Base-by-base conservation (phyloP, 1,140 invertebrate species). In the Drosophila ambigua region DNA sequence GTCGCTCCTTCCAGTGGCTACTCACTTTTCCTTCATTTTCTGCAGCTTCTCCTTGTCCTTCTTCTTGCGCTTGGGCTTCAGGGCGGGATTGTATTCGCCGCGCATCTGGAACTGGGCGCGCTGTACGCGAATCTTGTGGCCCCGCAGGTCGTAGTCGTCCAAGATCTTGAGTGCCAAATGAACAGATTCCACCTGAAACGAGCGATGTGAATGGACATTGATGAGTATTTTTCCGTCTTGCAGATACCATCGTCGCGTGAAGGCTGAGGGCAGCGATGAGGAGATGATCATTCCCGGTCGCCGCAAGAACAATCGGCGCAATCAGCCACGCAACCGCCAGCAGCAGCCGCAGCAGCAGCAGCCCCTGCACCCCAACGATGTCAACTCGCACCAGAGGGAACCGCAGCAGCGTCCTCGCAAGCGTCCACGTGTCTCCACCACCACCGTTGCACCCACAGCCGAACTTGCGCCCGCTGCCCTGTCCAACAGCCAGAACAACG, bases 101-200 rank as follows among this genome's bases (percentile, higher is more conserved):
- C 99, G 99, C 93, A 98, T 93, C 91, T 98, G 95, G 91, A 99
- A 99, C 83, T 97, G 96, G 0, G 99, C 99, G 77, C 95, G 94
- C 93, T 99, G 97, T 1, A 99, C 98, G 67, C 95, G 95, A 11
- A 98, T 93, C 61, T 95, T 96, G 41, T 97, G 94, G 0, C 95
- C 97, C 83, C 96, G 94, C 23, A 96, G 91, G 72, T 96, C 94
- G 84, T 94, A 96, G 0, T 97, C 98, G 94, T 99, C 99, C 16
- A 99, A 92, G 72, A 99, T 94, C 57, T 98, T 96, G 46, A 99
- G 92, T 1, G 98, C 98, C 72, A 99, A 92, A 43, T 98, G 95
- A 0, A 99, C 98, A 16, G 98, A 99, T 92, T 99, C 98, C 57
- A 97, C 94, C 96, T 96, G 81, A 13, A 93, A 66, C 23, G 0